Base-by-base conservation (phyloP, 2,113 vertebrate genomes). In the Sceloporus tristichus region DNA sequence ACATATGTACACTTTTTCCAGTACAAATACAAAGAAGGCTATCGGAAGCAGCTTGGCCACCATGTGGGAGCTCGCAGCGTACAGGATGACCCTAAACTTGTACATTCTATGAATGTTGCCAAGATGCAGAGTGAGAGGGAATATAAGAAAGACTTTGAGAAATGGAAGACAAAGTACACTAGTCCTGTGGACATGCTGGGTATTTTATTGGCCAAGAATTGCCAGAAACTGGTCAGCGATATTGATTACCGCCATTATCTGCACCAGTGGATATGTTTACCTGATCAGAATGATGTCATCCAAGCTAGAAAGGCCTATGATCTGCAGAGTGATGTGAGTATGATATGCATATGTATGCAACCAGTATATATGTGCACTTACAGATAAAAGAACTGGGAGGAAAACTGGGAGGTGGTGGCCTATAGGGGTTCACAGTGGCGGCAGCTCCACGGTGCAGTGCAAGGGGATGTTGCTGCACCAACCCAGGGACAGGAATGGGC, bases 131-230 rank as follows among this genome's bases (percentile, higher is more conserved):
- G 99, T 87, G 98, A 98, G 90, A 96, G 66, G 0, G 97, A 98
- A 89, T 99, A 99, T 94, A 99, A 98, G 97, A 99, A 99, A 73
- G 98, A 97, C 40, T 99, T 99, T 94, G 97, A 99, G 94, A 98
- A 98, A 90, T 94, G 96, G 78, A 99, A 99, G 96, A 99, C 98
- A 0, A 96, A 90, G 68, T 99, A 96, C 94, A 48, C 97, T 82
- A 98, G 97, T 34, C 98, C 99, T 0, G 98, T 97, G 83, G 99
- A 99, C 95, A 98, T 99, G 98, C 91, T 99, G 91, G 97, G 89
- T 0, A 86, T 99, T 0, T 97, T 99, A 27, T 65, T 98, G 92
- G 98, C 98, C 40, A 99, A 99, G 96, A 98, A 98, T 6, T 98
- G 97, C 79, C 99, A 99, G 74, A 96, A 53, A 2, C 87, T 99